These are phyloP conservation scores for Drosophila pachea DNA, from an alignment of 1,140 invertebrate species.

Conservation along the genomic window DNA sequence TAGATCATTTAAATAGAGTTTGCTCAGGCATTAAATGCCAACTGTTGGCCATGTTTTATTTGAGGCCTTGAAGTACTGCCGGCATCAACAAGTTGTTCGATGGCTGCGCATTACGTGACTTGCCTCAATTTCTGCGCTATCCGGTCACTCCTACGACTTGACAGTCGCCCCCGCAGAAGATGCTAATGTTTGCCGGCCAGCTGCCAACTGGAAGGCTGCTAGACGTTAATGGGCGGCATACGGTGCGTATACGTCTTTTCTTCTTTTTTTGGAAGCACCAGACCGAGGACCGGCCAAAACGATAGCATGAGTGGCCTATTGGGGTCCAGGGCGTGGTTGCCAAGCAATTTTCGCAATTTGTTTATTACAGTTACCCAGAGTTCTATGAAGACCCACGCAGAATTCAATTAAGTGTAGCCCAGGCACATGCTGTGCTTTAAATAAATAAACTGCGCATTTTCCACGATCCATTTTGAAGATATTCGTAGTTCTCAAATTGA, in stretches of 20 bases:
- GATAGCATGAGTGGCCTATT: background rate
- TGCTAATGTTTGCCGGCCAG: conserved; percentile 32
- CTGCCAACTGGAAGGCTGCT: conserved; percentile 1
- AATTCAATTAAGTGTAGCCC: conserved; percentile 42
- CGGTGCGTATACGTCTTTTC: conserved; percentile 34
- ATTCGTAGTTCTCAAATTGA: background rate
- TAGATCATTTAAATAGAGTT: conserved; percentile 40
- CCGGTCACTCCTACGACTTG: conserved; percentile 20
- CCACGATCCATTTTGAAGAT: background rate
- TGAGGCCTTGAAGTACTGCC: conserved; percentile 15
- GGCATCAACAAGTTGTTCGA: conserved; percentile 42
- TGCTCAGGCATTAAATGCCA: conserved; percentile 20
- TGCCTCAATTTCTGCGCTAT: conserved; percentile 35
- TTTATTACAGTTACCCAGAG: conserved; percentile 34
- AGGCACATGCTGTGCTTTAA: conserved; percentile 37
- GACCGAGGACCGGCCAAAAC: background rate
- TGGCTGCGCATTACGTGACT: conserved; percentile 38
- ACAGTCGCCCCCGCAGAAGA: conserved; percentile 5
- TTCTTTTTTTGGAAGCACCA: conserved; percentile 21
- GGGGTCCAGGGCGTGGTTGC: conserved; percentile 13
- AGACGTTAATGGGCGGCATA: conserved; percentile 32
- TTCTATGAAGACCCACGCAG: conserved; percentile 8
- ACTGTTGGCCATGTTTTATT: conserved; percentile 19
- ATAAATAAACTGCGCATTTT: conserved; percentile 5
- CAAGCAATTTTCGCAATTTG: conserved; percentile 44